Conservation (phyloP, 37 sponge, comb jelly and placozoan species). For the Haliclona indistincta region DNA sequence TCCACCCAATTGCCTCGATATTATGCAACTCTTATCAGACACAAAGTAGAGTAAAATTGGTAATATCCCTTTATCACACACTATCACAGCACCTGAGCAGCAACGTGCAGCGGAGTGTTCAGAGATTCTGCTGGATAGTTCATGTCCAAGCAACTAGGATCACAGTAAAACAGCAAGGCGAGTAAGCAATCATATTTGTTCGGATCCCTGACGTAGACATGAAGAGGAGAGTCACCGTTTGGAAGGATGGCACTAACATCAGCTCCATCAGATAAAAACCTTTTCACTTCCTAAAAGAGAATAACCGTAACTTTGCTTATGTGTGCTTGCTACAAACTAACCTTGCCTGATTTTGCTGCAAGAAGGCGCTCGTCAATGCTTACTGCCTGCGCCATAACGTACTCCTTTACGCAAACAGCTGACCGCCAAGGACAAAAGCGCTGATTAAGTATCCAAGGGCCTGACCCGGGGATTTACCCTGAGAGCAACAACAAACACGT, state of each 20-base stretch:
- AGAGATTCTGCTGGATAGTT: not conserved
- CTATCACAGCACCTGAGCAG: conserved; percentile 12
- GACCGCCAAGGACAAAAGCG: not conserved
- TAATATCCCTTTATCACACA: not conserved
- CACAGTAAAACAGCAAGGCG: not conserved
- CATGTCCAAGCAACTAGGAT: not conserved
- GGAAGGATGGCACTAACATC: not conserved
- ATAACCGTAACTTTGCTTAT: too few relatives aligned
- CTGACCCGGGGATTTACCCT: not conserved
- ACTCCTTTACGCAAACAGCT: not conserved
- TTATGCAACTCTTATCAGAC: not conserved
- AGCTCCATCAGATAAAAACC: too few relatives aligned
- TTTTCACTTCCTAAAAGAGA: too few relatives aligned
- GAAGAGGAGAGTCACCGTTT: not conserved
- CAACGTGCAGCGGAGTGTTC: conserved; percentile 19
- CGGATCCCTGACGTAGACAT: not conserved
- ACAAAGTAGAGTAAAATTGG: not conserved
- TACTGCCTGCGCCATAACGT: too few relatives aligned
- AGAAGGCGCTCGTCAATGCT: too few relatives aligned
- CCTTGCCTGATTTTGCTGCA: too few relatives aligned
- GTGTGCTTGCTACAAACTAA: too few relatives aligned
- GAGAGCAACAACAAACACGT: not conserved
- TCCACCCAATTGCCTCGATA: not conserved
- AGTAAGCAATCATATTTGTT: not conserved
- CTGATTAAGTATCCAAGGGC: not conserved